phyloP scores from a whole-genome alignment of 2,797 vertebrate genomes.

The Australoheros facetus region DNA sequence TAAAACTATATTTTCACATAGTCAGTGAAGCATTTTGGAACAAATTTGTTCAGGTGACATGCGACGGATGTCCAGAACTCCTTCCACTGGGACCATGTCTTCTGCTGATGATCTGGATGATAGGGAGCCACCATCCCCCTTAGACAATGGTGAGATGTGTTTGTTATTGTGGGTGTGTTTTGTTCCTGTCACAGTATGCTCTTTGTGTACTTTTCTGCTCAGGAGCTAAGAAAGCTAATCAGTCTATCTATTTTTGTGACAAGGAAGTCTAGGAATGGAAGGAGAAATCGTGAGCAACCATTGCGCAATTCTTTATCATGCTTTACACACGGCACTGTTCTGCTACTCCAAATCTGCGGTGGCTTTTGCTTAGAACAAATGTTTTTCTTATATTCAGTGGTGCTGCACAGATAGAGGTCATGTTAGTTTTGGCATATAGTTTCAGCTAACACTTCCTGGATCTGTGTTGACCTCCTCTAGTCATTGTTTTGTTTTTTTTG shows the following conservation, averaged over 20 bases:
- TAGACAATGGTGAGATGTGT: conserved; percentile 87
- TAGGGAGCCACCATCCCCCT: conserved; percentile 91
- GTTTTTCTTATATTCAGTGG: conserved; percentile 38
- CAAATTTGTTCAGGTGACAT: conserved; percentile 86
- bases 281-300: background rate
- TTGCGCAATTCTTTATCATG: background rate
- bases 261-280: background rate
- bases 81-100: conserved; percentile 98
- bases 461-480: conserved; percentile 29
- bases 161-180: conserved; percentile 21
- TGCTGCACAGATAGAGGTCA: conserved; percentile 35
- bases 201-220: conserved; percentile 51
- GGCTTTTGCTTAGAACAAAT: conserved; percentile 29
- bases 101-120: conserved; percentile 98
- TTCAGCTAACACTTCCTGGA: conserved; percentile 55
- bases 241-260: conserved; percentile 17
- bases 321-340: background rate
- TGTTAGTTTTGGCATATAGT: conserved; percentile 58
- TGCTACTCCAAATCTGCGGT: background rate
- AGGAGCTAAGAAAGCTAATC: conserved; percentile 51
- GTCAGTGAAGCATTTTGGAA: background rate
- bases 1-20: background rate
- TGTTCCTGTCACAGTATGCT: background rate
- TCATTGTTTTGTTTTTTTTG: conserved; percentile 24
- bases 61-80: conserved; percentile 92